Percentiles rank a stretch among this genome's conserved stretches.
phyloP scores from a whole-genome alignment of 2,888 invertebrate genomes.

The Emmelina monodactyla region DNA sequence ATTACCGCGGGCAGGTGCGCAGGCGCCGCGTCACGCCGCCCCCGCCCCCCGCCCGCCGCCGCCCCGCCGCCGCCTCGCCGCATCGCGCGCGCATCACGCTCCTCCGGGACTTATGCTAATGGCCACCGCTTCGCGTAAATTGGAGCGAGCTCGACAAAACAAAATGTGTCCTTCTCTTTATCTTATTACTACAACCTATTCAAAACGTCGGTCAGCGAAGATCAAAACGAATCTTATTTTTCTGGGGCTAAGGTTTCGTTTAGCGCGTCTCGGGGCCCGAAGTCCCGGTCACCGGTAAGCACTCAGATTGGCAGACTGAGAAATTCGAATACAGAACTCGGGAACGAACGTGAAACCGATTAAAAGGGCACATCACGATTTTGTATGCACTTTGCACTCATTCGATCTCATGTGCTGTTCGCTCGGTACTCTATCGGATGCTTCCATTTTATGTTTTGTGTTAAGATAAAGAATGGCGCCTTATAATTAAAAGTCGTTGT shows the following conservation, averaged over 20 bases:
- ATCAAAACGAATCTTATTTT: conserved; percentile 32
- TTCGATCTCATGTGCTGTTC: conserved; percentile 44
- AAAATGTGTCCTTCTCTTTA: conserved; percentile 60
- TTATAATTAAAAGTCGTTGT: conserved; percentile 50
- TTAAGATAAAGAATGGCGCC: conserved; percentile 37
- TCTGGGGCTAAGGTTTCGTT: conserved; percentile 30
- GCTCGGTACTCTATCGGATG: conserved; percentile 37
- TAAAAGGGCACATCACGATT: conserved; percentile 66
- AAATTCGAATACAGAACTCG: conserved; percentile 62
- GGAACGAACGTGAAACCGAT: conserved; percentile 63
- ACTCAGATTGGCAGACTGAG: conserved; percentile 47
- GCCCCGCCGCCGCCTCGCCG: conserved; percentile 23
- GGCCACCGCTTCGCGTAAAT: conserved; percentile 58
- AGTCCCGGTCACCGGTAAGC: conserved; percentile 33
- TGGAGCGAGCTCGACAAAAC: conserved; percentile 57
- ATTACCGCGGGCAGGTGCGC: conserved; percentile 29
- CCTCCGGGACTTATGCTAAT: conserved; percentile 61
- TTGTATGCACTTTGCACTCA: conserved; percentile 65
- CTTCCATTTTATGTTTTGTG: conserved; percentile 45
- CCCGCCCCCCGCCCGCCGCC: conserved; percentile 18
- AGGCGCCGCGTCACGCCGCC: conserved; percentile 20
- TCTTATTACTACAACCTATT: conserved; percentile 47
- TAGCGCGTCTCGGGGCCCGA: conserved; percentile 20
- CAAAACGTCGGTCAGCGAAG: conserved; percentile 18
- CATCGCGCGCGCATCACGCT: conserved; percentile 41